phyloP scores from a whole-genome alignment of 1,140 invertebrate species.

The Yoshiicerus persimilis region DNA sequence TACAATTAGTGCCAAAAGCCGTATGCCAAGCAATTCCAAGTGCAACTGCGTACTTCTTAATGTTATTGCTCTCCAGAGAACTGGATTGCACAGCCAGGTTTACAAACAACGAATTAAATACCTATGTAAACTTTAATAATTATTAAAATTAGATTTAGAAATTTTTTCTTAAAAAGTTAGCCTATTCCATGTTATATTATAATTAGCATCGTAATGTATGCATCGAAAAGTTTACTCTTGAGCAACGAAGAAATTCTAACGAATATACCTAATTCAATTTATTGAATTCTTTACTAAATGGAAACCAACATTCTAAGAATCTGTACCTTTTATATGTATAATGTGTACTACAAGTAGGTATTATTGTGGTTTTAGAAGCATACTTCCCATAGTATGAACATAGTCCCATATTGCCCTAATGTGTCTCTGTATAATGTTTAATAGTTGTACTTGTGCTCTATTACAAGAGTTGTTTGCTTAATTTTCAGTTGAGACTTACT shows the following conservation, averaged over 20 bases:
- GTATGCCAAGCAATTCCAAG: not conserved
- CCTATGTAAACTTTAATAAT: not conserved
- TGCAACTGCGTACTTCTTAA: not conserved
- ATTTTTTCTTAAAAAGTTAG: not conserved
- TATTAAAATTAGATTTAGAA: not conserved
- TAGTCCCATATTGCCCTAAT: not conserved
- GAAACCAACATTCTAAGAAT: constrained; percentile 29
- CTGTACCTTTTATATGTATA: constrained; percentile 29
- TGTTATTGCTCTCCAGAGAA: not conserved
- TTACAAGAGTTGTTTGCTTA: not conserved
- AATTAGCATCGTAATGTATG: not conserved
- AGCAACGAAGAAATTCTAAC: constrained; percentile 8
- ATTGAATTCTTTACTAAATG: constrained; percentile 7
- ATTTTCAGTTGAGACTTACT: not conserved
- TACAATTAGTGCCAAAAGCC: not conserved
- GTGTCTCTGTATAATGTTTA: not conserved
- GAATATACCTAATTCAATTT: not conserved
- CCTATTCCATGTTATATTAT: not conserved
- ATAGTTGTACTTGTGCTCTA: not conserved
- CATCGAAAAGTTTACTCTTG: not conserved
- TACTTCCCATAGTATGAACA: not conserved
- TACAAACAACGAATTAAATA: constrained; percentile 39
- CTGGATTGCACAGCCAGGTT: constrained; percentile 24
- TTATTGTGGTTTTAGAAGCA: not conserved
- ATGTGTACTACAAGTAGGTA: not conserved